Conservation (phyloP, 2,113 vertebrate species). For the Pteropus alecto region DNA sequence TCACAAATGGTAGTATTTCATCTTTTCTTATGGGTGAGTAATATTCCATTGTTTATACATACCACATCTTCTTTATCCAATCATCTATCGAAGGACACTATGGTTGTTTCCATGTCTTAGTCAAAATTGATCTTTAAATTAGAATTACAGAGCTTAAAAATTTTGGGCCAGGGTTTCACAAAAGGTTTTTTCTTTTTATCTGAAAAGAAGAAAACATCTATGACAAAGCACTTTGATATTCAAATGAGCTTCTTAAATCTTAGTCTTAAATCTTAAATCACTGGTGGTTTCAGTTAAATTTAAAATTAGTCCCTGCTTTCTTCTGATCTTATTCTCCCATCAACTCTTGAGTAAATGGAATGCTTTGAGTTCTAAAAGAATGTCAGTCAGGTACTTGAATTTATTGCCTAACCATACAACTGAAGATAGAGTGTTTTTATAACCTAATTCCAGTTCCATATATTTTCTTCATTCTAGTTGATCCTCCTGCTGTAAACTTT, state of each 20-base stretch:
- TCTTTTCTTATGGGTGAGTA: no score
- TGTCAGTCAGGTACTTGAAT: neutral
- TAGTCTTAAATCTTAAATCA: neutral
- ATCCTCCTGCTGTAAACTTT: neutral
- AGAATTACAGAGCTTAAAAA: constrained; percentile 30
- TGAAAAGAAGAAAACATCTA: neutral
- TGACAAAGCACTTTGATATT: neutral
- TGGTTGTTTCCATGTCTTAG: no score
- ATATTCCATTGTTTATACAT: no score
- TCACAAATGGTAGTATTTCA: no score
- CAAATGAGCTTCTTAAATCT: constrained; percentile 27
- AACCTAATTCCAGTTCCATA: neutral
- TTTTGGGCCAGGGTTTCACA: neutral
- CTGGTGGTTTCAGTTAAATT: neutral
- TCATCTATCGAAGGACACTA: no score
- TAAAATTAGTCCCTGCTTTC: neutral
- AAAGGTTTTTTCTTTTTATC: neutral
- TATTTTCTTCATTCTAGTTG: neutral
- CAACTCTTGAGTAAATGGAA: neutral
- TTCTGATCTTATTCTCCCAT: neutral
- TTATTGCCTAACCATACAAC: neutral
- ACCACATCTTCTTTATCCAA: no score
- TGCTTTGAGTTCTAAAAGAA: neutral
- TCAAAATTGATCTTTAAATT: constrained; percentile 29
- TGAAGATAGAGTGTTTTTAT: neutral